Conservation (phyloP, 2,888 invertebrate genomes). For the Heliconius charithonia region DNA sequence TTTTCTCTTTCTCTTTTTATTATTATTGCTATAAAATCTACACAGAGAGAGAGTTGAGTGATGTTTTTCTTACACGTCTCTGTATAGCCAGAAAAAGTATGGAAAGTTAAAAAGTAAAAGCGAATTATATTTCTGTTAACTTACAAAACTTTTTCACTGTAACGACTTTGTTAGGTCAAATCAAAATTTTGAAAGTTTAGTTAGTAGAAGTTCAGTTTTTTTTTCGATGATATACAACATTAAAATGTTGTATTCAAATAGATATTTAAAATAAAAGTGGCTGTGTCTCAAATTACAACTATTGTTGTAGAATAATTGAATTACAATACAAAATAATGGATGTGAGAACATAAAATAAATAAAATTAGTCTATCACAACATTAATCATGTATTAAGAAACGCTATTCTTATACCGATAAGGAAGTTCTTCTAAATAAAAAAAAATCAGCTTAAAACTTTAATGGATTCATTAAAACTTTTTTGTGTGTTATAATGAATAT, state of each 20-base stretch:
- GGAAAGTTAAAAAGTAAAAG: not conserved
- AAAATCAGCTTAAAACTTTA: constrained; percentile 17
- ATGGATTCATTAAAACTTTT: constrained; percentile 24
- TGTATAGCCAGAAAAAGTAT: constrained; percentile 37
- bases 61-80: not conserved
- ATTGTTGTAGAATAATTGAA: constrained; percentile 14
- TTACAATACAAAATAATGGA: constrained; percentile 1
- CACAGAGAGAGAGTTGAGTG: not conserved
- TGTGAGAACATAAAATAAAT: constrained; percentile 14
- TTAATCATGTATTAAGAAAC: constrained; percentile 21
- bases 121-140: not conserved
- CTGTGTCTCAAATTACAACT: constrained; percentile 10
- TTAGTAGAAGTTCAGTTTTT: no score
- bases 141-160: not conserved
- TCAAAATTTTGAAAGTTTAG: constrained; percentile 1
- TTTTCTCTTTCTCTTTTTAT: not conserved
- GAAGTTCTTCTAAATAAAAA: constrained; percentile 2
- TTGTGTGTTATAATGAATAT: constrained; percentile 14
- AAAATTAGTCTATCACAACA: constrained; percentile 15
- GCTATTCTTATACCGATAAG: constrained; percentile 13
- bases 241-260: not conserved
- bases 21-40: not conserved
- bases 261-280: not conserved
- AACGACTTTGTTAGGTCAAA: not conserved
- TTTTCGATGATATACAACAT: no score